Base-by-base conservation (phyloP, 2,113 vertebrate genomes). In the Pungitius pungitius region DNA sequence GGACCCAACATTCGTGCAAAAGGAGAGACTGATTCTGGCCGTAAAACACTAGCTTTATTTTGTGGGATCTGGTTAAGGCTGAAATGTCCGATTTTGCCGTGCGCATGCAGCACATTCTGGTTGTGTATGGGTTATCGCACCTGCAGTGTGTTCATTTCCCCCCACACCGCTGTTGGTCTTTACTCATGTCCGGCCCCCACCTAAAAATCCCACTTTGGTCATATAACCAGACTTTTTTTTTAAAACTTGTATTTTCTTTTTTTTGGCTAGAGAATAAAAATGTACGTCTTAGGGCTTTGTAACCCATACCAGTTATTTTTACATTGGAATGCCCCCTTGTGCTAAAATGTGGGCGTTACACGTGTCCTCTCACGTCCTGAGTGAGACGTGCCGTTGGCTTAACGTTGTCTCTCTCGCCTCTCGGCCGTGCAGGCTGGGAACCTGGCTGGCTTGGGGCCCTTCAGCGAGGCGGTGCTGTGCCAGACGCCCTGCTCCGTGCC, bases 401-500 rank as follows among this genome's bases (percentile, higher is more conserved):
- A 14, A 45, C 67, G 24, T 14, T 70, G 22, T 42, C 30, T 55
- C 33, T 22, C 17, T 15, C 45, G 20, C 77, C 4, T 59, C 12
- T 33, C 52, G 67, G 18, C 54, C 2, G 27, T 69, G 18, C 82
- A 95, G 97, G 97, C 97, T 26, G 90, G 96, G 75, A 99, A 97
- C 24, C 73, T 91, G 78, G 96, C 96, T 1, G 97, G 97, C 3
- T 91, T 95, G 69, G 96, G 97, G 12, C 94, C 94, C 69, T 99
- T 96, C 92, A 98, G 97, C 73, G 97, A 98, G 73, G 95, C 94
- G 0, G 92, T 95, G 72, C 85, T 95, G 20, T 97, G 95, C 80
- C 93, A 95, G 93, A 98, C 96, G 11, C 97, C 97, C 66, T 95
- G 96, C 80, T 98, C 97, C 0, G 97, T 96, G 69, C 97, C 97